Evolutionary conservation across 2,113 vertebrate genomes (phyloP).

Genomic region (Polypterus bichir): DNA sequence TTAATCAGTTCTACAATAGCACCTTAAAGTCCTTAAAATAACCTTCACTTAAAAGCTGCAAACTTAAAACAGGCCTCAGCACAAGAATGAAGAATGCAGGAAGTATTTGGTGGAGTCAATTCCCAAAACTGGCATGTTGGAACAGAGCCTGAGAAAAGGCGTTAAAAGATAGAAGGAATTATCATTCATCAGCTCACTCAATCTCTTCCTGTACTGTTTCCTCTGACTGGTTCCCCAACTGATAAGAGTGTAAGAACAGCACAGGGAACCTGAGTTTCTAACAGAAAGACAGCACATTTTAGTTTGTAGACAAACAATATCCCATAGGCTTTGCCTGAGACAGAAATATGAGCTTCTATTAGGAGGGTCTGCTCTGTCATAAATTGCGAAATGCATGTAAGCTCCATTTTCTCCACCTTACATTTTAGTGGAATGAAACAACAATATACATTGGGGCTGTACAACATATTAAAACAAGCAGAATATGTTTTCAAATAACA

Average conservation of each 20-base stretch:
- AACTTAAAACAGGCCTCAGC: not conserved
- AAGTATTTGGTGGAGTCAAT: not conserved
- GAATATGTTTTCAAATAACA: too few species aligned
- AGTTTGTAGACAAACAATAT: too few species aligned
- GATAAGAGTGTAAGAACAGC: not conserved
- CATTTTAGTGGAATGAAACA: too few species aligned
- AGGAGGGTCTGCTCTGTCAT: too few species aligned
- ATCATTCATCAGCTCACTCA: not conserved
- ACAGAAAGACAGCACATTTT: too few species aligned
- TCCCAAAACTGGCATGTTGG: not conserved
- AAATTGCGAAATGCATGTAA: too few species aligned
- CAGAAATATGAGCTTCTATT: too few species aligned
- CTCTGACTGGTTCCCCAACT: not conserved
- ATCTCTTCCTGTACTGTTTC: not conserved
- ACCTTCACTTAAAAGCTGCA: not conserved
- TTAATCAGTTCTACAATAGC: not conserved
- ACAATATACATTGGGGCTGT: too few species aligned
- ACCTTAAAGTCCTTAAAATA: not conserved
- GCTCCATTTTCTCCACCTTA: too few species aligned
- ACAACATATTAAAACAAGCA: too few species aligned
- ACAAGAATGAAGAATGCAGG: not conserved
- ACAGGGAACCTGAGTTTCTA: too few species aligned
- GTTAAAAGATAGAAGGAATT: not conserved
- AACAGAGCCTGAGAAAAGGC: conserved; percentile 1
- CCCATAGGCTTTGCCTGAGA: too few species aligned